phyloP scores from a whole-genome alignment of 2,888 invertebrate genomes.

The Creontiades dilutus region DNA sequence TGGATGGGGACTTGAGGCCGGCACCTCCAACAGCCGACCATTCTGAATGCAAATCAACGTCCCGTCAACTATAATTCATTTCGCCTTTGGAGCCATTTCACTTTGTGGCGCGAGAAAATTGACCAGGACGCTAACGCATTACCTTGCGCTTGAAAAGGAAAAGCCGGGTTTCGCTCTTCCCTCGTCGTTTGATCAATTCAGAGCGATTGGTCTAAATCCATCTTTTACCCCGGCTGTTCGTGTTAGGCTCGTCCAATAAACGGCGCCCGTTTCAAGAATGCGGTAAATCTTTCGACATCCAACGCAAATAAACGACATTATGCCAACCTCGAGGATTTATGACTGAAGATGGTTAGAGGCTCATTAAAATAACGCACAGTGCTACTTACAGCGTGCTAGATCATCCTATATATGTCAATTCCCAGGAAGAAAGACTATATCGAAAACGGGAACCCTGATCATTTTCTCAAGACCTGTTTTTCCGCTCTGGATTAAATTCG shows the following conservation, averaged over 20 bases:
- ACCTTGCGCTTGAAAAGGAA: background rate
- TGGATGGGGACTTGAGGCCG: constrained; percentile 14
- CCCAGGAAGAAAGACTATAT: too few relatives aligned
- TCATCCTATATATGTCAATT: too few relatives aligned
- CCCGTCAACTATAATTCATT: constrained; percentile 36
- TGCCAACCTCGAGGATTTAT: too few relatives aligned
- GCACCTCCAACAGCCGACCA: constrained; percentile 32
- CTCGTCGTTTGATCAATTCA: constrained; percentile 13
- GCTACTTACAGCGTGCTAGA: too few relatives aligned
- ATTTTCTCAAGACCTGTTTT: too few relatives aligned
- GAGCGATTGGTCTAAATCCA: background rate
- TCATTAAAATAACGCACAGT: too few relatives aligned
- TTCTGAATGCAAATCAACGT: constrained; percentile 36
- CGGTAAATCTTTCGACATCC: background rate
- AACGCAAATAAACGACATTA: background rate
- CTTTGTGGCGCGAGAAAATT: constrained; percentile 19
- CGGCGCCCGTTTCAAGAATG: background rate
- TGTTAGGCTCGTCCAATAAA: background rate
- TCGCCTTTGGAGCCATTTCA: constrained; percentile 30
- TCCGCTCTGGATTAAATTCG: too few relatives aligned
- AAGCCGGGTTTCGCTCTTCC: background rate
- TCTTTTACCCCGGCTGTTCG: constrained; percentile 9
- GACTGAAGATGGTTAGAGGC: too few relatives aligned
- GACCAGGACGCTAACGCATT: background rate
- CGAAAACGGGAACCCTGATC: too few relatives aligned